Base-by-base conservation (phyloP, 2,113 vertebrate species). In the Illadopsis cleaveri region DNA sequence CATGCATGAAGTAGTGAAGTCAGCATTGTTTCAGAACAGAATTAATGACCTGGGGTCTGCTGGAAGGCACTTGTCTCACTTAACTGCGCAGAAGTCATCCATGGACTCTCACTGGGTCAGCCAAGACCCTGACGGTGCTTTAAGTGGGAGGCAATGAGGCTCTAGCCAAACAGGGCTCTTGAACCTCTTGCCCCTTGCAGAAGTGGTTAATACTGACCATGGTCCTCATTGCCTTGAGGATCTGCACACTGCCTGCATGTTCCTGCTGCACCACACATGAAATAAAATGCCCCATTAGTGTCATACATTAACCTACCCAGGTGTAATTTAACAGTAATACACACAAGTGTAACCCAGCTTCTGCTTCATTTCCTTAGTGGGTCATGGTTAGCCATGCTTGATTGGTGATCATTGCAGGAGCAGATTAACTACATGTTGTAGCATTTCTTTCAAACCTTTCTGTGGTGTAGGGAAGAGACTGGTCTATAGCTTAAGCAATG, bases 321-420 rank as follows among this genome's bases (percentile, higher is more conserved):
- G 40, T 82, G 79, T 60, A 71, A 89, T 65, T 54, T 21, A 81
- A 38, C 37, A 68, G 60, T 30, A 37, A 57, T 17, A 17, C 20
- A 91, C 73, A 28, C 78, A 68, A 48, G 40, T 24, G 44, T 72
- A 78, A 6, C 18, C 9, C 82, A 68, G 48, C 86, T 94, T 93
- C 92, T 86, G 61, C 90, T 88, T 96, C 62, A 23, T 82, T 94
- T 92, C 69, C 2, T 94, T 93, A 82, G 69, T 86, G 77, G 93
- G 89, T 93, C 90, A 42, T 35, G 57, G 25, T 89, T 88, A 92
- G 61, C 53, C 80, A 61, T 15, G 40, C 76, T 56, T 88, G 62
- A 40, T 61, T 77, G 85, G 66, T 73, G 71, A 53, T 71, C 16
- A 0, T 8, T 75, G 72, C 53, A 51, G 58, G 23, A 71, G 64